Evolutionary conservation across 2,113 vertebrate genomes (phyloP).

Genomic region (Lophotis ruficrista): DNA sequence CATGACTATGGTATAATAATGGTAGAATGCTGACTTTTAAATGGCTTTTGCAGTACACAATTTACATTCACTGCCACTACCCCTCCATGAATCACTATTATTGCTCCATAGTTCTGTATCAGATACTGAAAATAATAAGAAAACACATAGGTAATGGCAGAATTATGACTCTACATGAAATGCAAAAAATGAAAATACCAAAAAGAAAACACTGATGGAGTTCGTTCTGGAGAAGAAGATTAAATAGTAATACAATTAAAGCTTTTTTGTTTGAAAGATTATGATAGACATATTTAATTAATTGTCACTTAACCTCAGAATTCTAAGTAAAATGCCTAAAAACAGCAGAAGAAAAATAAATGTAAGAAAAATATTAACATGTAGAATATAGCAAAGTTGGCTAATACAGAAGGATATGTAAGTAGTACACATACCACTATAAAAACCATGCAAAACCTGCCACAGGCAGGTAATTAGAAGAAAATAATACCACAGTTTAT

Average conservation of each 20-base stretch:
- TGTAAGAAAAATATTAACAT: not conserved
- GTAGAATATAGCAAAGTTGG: not conserved
- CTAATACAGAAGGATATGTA: not conserved
- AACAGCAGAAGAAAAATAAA: not conserved
- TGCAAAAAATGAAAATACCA: not conserved
- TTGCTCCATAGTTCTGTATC: not conserved
- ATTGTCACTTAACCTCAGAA: not conserved
- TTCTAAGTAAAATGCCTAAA: not conserved
- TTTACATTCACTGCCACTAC: not conserved
- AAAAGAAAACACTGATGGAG: not conserved
- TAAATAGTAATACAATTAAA: not conserved
- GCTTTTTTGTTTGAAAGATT: not conserved
- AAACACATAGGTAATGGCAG: not conserved
- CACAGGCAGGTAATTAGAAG: constrained; percentile 17
- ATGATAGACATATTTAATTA: not conserved
- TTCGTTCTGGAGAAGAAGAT: not conserved
- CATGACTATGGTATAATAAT: not conserved
- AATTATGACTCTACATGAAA: not conserved
- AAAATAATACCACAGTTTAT: constrained; percentile 2
- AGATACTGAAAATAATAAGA: not conserved
- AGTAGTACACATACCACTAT: not conserved
- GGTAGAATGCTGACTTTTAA: not conserved
- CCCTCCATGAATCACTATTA: not conserved
- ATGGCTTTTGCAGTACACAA: not conserved
- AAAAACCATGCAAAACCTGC: not conserved